Evolutionary conservation across 2,888 invertebrate species (phyloP).

Genomic region (Neoitamus cyanurus): DNA sequence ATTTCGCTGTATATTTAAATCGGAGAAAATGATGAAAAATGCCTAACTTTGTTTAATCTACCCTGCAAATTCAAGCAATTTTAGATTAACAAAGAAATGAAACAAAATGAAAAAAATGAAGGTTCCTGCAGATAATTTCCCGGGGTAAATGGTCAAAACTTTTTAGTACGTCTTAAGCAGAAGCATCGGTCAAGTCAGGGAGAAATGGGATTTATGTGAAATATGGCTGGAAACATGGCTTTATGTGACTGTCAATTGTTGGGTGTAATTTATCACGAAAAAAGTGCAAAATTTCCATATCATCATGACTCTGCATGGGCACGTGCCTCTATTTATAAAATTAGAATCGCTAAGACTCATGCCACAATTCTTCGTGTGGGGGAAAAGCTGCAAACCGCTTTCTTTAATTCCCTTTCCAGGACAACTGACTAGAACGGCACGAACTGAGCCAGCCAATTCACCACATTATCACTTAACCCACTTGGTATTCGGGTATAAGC

Average conservation of each 20-base stretch:
- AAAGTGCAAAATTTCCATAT: not conserved
- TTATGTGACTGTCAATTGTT: not conserved
- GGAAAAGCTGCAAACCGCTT: not conserved
- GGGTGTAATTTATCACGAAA: not conserved
- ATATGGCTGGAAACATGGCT: not conserved
- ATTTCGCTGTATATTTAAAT: too few relatives aligned
- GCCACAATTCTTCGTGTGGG: not conserved
- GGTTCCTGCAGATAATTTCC: not conserved
- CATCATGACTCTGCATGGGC: not conserved
- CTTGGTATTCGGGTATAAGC: not conserved
- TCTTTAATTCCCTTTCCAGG: not conserved
- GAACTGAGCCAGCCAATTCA: not conserved
- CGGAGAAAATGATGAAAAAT: not conserved
- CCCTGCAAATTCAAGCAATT: not conserved
- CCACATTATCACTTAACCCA: not conserved
- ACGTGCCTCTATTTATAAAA: not conserved
- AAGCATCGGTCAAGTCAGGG: not conserved
- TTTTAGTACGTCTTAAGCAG: not conserved
- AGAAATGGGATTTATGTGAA: not conserved
- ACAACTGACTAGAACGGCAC: not conserved
- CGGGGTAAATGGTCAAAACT: too few relatives aligned
- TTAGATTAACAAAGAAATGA: not conserved
- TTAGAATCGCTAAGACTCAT: not conserved
- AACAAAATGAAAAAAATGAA: not conserved
- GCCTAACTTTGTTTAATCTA: not conserved